These are phyloP conservation scores for Lepus americanus DNA, from an alignment of 2,113 vertebrate species.

Conservation along the genomic window DNA sequence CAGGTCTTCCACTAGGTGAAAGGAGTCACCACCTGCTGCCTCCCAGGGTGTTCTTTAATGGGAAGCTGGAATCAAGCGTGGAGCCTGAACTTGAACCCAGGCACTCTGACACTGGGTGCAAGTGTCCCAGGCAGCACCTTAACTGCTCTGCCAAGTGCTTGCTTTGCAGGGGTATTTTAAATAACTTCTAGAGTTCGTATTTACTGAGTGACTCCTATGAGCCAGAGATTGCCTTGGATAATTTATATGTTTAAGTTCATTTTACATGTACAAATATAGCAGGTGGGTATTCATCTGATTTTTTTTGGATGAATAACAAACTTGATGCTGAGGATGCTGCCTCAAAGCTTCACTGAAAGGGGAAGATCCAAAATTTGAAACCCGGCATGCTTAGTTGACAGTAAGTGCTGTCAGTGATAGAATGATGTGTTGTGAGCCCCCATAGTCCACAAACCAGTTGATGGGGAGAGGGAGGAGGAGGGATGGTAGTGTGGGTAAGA, in stretches of 20 bases:
- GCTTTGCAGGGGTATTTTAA: background rate
- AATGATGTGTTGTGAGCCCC: background rate
- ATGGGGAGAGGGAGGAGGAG: too few species aligned
- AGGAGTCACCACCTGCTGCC: too few species aligned
- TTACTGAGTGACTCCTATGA: background rate
- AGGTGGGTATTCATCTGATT: background rate
- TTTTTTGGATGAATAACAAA: conserved; percentile 25
- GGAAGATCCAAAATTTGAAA: background rate
- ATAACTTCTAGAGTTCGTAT: background rate
- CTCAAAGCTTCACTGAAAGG: background rate
- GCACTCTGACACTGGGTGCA: too few species aligned
- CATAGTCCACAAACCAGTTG: background rate
- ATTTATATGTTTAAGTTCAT: background rate
- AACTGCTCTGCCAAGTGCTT: too few species aligned
- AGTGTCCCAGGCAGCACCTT: too few species aligned
- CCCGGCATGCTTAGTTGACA: background rate
- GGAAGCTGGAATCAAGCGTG: too few species aligned
- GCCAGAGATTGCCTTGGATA: background rate
- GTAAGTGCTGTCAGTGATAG: background rate
- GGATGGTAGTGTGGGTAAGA: too few species aligned
- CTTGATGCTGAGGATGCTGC: background rate
- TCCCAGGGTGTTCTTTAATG: too few species aligned
- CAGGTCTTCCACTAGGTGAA: too few species aligned
- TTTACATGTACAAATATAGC: background rate
- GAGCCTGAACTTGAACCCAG: too few species aligned